These are phyloP conservation scores for Megamerina dolium DNA, from an alignment of 2,888 invertebrate species.

Conservation along the genomic window DNA sequence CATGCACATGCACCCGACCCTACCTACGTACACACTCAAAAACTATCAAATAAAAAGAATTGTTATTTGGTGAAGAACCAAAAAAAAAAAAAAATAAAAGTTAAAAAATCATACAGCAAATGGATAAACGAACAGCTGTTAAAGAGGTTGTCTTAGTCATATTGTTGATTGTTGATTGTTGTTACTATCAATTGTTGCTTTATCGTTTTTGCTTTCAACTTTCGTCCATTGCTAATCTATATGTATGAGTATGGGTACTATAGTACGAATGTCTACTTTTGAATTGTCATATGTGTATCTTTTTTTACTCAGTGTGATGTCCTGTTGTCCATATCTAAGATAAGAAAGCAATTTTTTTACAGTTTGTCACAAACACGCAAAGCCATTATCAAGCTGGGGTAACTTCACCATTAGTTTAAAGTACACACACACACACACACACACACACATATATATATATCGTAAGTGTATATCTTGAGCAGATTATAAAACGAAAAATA, in stretches of 20 bases:
- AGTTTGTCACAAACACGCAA: constrained; percentile 38
- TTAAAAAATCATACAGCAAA: no score
- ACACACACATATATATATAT: no score
- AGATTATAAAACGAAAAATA: background rate
- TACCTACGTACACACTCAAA: no score
- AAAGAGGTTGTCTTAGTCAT: background rate
- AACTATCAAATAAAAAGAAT: no score
- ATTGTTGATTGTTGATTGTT: constrained; percentile 1
- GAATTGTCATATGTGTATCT: constrained; percentile 10
- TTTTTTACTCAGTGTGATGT: constrained; percentile 6
- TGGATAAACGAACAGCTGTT: no score
- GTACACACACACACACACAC: no score
- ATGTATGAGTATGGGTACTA: background rate
- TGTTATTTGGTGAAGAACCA: no score
- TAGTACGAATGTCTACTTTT: constrained; percentile 4
- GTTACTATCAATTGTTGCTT: constrained; percentile 1
- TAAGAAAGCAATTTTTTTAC: constrained; percentile 30
- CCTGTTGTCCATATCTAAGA: constrained; percentile 35
- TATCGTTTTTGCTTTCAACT: background rate
- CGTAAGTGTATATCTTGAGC: background rate
- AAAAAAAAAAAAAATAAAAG: no score
- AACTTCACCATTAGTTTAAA: no score
- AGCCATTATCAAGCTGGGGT: no score
- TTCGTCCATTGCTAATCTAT: no score
- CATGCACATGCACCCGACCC: no score